Conservation (phyloP, 2,888 invertebrate genomes). For the Caenorhabditis virilis region DNA sequence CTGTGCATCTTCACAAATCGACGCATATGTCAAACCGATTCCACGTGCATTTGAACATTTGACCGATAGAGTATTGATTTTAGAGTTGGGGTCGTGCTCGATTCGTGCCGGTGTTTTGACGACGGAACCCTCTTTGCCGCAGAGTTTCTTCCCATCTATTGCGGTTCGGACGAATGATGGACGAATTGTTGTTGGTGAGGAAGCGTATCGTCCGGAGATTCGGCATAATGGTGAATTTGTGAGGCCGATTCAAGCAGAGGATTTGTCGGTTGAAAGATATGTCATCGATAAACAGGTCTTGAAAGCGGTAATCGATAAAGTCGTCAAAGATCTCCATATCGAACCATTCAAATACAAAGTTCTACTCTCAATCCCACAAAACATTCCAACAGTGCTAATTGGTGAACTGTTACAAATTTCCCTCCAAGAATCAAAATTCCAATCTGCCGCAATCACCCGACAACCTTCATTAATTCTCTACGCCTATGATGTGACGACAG, state of each 20-base stretch:
- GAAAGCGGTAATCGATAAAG: slow-evolving; percentile 71
- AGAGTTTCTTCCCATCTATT: slow-evolving; percentile 73
- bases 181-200: slow-evolving; percentile 57
- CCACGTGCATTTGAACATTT: slow-evolving; percentile 66
- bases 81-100: slow-evolving; percentile 74
- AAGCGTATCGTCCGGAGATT: slow-evolving; percentile 57
- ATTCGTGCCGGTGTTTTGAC: slow-evolving; percentile 73
- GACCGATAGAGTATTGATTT: slow-evolving; percentile 69
- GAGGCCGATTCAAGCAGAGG: slow-evolving; percentile 71
- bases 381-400: slow-evolving; percentile 57
- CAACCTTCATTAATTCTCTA: slow-evolving; percentile 74
- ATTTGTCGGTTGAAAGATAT: slow-evolving; percentile 71
- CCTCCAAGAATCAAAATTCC: slow-evolving; percentile 56
- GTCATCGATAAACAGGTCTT: slow-evolving; percentile 71
- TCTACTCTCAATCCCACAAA: slow-evolving; percentile 65
- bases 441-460: slow-evolving; percentile 71
- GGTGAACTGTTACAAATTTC: slow-evolving; percentile 68
- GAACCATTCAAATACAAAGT: slow-evolving; percentile 71
- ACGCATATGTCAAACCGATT: slow-evolving; percentile 72
- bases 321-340: slow-evolving; percentile 72
- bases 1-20: slow-evolving; percentile 70
- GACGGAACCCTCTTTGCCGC: slow-evolving; percentile 72
- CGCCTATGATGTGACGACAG: slow-evolving; percentile 74
- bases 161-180: slow-evolving; percentile 53
- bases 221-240: slow-evolving; percentile 69